Base-by-base conservation (phyloP, 2,888 invertebrate species). In the Dicycla oo region DNA sequence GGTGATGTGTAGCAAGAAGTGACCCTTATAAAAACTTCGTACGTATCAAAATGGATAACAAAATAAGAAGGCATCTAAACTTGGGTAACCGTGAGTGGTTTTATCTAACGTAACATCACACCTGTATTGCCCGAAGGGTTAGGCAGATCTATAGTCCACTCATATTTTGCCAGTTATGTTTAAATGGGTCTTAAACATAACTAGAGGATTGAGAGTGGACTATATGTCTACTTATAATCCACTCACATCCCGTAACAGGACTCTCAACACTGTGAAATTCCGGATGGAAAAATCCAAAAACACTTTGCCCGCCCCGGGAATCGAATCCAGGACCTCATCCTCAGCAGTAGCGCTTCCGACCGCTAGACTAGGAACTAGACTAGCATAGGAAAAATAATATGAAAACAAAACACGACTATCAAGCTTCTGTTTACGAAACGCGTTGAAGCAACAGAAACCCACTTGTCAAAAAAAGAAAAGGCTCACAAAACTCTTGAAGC, bases 381-480 rank as follows among this genome's bases (percentile, higher is more conserved):
- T 8, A 38, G 1, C 38, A 45, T 15, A 45, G n/a, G n/a, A n/a
- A 18, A 53, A 34, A 53, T 3, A 53, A 53, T 23, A 23, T 7
- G 6, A 53, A 53, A 53, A 53, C 53, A 53, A 53, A 23, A 53
- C 23, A 53, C 23, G 53, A 51, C 6, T 11, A 51, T 51, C 23
- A 53, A 53, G 26, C 53, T 53, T 53, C 15, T 38, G 18, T 74
- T 40, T 18, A 54, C 43, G 30, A 26, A 62, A 58, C n/a, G 38
- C 56, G 49, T 69, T 75, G 61, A 75, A 76, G 15, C 63, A 20
- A 30, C 11, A 58, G 43, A 60, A 58, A 47, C 18, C 0, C n/a
- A 51, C 65, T 15, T 47, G 43, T 54, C 43, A 54, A 58, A 80
- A 75, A 75, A 56, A 34, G 53, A 54, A 80, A 56, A 26, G 23